Conservation (phyloP, 1,140 invertebrate genomes). For the Andrena cerasifolii region DNA sequence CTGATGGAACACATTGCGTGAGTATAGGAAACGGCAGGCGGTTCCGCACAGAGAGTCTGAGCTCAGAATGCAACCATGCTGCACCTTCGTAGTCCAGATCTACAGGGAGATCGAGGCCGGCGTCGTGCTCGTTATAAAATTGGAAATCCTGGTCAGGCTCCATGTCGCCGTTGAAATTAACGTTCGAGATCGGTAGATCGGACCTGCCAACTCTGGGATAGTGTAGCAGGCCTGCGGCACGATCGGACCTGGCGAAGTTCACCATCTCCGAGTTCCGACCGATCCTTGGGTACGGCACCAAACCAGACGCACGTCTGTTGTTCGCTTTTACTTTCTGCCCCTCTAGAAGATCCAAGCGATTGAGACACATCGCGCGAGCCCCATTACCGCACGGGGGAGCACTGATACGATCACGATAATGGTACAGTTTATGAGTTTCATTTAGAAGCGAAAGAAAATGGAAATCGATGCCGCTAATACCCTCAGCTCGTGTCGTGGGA, state of each 20-base stretch:
- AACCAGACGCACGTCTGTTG: constrained; percentile 62
- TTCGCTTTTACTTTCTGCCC: constrained; percentile 63
- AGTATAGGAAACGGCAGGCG: not conserved
- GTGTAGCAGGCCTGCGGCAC: constrained; percentile 45
- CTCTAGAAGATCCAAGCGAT: constrained; percentile 51
- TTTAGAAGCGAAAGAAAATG: too few relatives aligned
- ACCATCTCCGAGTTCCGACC: constrained; percentile 63
- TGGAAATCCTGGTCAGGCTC: constrained; percentile 48
- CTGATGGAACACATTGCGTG: not conserved
- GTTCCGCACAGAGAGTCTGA: not conserved
- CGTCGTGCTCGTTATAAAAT: constrained; percentile 38
- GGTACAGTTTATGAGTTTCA: too few relatives aligned
- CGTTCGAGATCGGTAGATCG: constrained; percentile 17
- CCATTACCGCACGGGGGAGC: too few relatives aligned
- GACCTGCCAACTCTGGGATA: constrained; percentile 54
- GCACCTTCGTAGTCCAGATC: constrained; percentile 67
- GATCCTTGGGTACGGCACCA: constrained; percentile 67
- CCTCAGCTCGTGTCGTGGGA: not conserved
- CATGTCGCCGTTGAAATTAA: constrained; percentile 47
- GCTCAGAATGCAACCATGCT: too few relatives aligned
- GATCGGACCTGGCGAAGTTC: constrained; percentile 54
- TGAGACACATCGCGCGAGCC: not conserved
- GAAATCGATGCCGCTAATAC: too few relatives aligned
- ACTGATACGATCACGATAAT: too few relatives aligned
- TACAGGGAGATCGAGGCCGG: constrained; percentile 31